Evolutionary conservation across 2,888 invertebrate species (phyloP).

Genomic region (Sesia bembeciformis): DNA sequence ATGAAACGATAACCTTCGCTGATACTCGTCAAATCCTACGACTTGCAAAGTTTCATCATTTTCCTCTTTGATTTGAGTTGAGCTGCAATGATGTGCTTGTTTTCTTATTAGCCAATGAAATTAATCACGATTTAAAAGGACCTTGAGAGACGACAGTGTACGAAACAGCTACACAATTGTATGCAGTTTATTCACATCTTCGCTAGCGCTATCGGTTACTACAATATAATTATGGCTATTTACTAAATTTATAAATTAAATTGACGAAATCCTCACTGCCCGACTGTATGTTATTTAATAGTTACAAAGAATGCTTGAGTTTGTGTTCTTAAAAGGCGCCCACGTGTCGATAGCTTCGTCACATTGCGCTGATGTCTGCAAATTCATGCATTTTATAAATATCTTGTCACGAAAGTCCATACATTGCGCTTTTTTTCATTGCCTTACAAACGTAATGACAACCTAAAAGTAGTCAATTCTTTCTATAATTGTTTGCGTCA

Average conservation of each 20-base stretch:
- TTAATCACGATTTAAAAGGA: not conserved
- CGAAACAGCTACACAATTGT: not conserved
- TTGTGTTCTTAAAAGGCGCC: not conserved
- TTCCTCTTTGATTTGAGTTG: no score
- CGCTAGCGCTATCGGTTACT: not conserved
- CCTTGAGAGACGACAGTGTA: not conserved
- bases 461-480: no score
- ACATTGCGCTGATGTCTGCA: not conserved
- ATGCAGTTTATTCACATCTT: not conserved
- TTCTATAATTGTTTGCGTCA: no score
- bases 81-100: no score
- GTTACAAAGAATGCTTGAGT: not conserved
- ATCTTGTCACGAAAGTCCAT: no score
- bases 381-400: not conserved
- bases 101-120: no score
- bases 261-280: not conserved
- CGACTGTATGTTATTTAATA: not conserved
- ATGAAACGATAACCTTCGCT: no score
- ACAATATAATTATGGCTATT: not conserved
- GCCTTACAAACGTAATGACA: no score
- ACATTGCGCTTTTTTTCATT: no score
- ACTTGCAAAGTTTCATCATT: no score
- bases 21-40: no score
- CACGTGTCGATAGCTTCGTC: not conserved
- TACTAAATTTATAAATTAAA: not conserved